Conservation (phyloP, 2,797 vertebrate species). For the Bradypodion pumilum region DNA sequence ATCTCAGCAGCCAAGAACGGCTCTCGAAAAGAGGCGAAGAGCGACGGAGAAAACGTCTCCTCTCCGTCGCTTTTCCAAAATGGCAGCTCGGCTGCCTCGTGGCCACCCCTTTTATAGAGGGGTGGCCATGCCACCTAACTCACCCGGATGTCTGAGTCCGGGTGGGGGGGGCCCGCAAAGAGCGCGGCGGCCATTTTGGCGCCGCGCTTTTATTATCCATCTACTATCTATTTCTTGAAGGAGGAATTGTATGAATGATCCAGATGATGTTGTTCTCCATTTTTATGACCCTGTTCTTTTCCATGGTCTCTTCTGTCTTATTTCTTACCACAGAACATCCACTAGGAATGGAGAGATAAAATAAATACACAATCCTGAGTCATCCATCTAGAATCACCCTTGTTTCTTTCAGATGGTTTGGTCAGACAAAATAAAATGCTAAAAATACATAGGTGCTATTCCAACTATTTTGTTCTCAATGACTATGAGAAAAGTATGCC, state of each 20-base stretch:
- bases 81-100: too few species aligned
- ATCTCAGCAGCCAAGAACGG: too few species aligned
- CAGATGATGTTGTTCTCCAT: neutral
- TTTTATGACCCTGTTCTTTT: neutral
- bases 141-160: too few species aligned
- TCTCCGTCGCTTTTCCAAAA: too few species aligned
- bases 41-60: too few species aligned
- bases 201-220: too few species aligned
- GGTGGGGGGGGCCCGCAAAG: too few species aligned
- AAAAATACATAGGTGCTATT: neutral
- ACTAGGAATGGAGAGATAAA: neutral
- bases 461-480: neutral
- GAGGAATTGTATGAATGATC: neutral
- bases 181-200: too few species aligned
- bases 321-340: neutral
- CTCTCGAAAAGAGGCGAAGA: too few species aligned
- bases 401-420: neutral
- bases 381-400: neutral
- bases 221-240: neutral
- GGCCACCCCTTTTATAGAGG: too few species aligned
- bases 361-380: neutral
- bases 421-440: constrained; percentile 1
- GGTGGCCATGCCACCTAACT: too few species aligned
- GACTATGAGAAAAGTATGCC: neutral
- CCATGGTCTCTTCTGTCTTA: neutral